These are phyloP conservation scores for Dilophus febrilis DNA, from an alignment of 2,888 invertebrate species.

Conservation along the genomic window DNA sequence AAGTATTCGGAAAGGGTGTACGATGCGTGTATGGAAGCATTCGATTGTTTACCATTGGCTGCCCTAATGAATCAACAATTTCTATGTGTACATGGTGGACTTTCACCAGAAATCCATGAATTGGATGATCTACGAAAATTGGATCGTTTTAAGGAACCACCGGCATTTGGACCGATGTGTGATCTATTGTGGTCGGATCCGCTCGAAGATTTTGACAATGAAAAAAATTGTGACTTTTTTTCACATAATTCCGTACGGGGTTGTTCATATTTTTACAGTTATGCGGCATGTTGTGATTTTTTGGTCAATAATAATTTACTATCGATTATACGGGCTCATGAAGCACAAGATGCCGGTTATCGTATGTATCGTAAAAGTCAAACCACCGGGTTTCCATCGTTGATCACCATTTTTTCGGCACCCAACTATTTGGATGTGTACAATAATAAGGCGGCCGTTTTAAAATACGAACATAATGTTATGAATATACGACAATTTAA, in stretches of 20 bases:
- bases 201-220: constrained; percentile 96
- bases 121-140: constrained; percentile 99
- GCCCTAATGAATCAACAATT: constrained; percentile 99
- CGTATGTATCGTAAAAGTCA: constrained; percentile 99
- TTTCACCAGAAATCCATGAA: constrained; percentile 98
- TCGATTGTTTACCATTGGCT: constrained; percentile 97
- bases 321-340: constrained; percentile 98
- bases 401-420: constrained; percentile 99
- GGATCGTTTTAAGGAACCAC: constrained; percentile 99
- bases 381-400: constrained; percentile 97
- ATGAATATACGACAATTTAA: constrained; percentile 99
- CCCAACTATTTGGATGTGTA: constrained; percentile 99
- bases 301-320: constrained; percentile 98
- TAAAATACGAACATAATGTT: constrained; percentile 99
- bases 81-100: constrained; percentile 98
- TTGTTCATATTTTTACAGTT: constrained; percentile 99
- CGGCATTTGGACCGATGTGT: constrained; percentile 99
- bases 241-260: constrained; percentile 99
- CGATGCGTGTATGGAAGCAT: constrained; percentile 99
- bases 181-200: constrained; percentile 99
- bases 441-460: constrained; percentile 99
- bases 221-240: constrained; percentile 95
- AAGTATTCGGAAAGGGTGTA: constrained; percentile 99
- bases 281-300: constrained; percentile 99
- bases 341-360: constrained; percentile 99